phyloP scores from a whole-genome alignment of 2,797 vertebrate species.

The Manis crassicaudata region DNA sequence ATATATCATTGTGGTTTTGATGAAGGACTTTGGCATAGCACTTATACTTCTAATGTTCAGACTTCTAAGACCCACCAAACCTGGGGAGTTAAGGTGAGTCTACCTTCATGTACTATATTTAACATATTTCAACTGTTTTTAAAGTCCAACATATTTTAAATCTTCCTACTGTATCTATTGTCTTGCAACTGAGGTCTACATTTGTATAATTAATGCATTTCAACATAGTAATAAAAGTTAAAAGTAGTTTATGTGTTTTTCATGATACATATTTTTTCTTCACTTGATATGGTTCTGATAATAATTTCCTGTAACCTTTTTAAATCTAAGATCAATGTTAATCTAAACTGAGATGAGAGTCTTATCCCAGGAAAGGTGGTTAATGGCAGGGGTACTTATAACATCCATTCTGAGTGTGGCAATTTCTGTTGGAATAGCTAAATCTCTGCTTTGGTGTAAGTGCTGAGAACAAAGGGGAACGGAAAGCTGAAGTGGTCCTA shows the following conservation, averaged over 20 bases:
- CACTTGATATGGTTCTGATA: neutral
- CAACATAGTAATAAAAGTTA: neutral
- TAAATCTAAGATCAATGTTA: conserved; percentile 47
- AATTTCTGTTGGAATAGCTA: neutral
- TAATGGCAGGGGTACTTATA: neutral
- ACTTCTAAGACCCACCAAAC: neutral
- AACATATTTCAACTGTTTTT: too few species aligned
- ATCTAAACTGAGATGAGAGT: neutral
- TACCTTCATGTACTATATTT: neutral
- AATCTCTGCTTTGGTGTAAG: neutral
- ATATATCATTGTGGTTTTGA: too few species aligned
- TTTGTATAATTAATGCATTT: conserved; percentile 21
- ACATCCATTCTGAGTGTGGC: neutral
- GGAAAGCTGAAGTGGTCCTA: neutral
- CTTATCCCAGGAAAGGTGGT: neutral
- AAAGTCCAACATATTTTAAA: neutral
- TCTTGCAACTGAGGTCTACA: neutral
- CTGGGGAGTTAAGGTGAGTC: neutral
- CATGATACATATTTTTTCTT: neutral
- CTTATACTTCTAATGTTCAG: neutral
- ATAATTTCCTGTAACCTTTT: neutral
- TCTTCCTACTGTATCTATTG: neutral
- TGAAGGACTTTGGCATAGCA: neutral
- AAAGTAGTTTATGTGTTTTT: conserved; percentile 25
- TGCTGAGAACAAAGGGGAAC: neutral